Percentiles rank a stretch among this genome's conserved stretches.
Conservation (phyloP, 2,888 invertebrate species). For the Bombylius discolor region DNA sequence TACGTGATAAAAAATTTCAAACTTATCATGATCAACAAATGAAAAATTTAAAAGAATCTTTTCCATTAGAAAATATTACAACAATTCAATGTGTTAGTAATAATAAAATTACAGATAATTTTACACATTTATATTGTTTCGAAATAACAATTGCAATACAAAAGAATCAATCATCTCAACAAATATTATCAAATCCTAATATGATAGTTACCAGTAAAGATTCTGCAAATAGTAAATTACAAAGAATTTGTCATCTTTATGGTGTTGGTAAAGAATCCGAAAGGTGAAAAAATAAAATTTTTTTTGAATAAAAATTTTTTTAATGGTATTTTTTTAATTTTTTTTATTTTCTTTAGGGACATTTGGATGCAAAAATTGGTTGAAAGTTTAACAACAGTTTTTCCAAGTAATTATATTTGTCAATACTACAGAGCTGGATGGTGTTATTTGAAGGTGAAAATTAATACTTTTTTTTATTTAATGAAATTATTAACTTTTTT, state of each 20-base stretch:
- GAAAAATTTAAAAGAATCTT: slow-evolving; percentile 53
- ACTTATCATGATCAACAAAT: slow-evolving; percentile 62
- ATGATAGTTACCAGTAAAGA: slow-evolving; percentile 28
- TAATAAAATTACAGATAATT: slow-evolving; percentile 36
- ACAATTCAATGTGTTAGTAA: slow-evolving; percentile 36
- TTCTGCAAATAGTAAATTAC: slow-evolving; percentile 31
- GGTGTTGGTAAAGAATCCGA: slow-evolving; percentile 37
- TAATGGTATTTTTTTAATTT: no score
- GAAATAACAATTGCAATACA: slow-evolving; percentile 32
- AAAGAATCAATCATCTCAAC: slow-evolving; percentile 20
- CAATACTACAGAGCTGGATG: slow-evolving; percentile 67
- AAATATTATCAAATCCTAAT: slow-evolving; percentile 26
- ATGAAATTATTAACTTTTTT: neutral
- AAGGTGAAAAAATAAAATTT: slow-evolving; percentile 16
- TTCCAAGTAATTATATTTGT: slow-evolving; percentile 52
- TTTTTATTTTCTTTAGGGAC: slow-evolving; percentile 32
- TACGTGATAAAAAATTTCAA: slow-evolving; percentile 57
- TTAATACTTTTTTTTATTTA: no score
- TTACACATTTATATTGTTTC: slow-evolving; percentile 35
- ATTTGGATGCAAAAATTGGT: slow-evolving; percentile 70
- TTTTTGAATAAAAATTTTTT: neutral
- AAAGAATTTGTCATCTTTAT: slow-evolving; percentile 30
- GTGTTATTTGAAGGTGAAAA: slow-evolving; percentile 58
- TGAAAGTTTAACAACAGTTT: slow-evolving; percentile 55
- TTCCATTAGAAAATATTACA: slow-evolving; percentile 47